Evolutionary conservation across 2,113 vertebrate species (phyloP), one percentile per base, ranked within the genome.

Genomic region (Nibea albiflora): DNA sequence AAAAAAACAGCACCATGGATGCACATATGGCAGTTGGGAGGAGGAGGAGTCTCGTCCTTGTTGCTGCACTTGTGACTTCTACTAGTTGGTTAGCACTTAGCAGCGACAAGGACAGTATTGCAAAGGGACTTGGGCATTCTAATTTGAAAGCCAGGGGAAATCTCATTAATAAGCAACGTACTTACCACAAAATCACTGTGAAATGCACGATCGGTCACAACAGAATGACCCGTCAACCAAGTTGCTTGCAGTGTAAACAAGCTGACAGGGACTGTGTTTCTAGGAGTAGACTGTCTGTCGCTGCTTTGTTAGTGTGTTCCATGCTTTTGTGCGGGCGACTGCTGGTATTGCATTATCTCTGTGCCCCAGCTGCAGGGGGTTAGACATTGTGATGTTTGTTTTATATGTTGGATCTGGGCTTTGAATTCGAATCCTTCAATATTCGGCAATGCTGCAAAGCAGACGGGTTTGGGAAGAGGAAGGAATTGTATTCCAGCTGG

Each of bases 191-290:
- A 57, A 57, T 31, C 47, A 31, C 64, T 31, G 2, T 56, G 10
- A 47, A 35, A 35, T 35, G 31, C 31, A 69, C 5, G 7, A 62
- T 57, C 1, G 22, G 56, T 66, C 73, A 70, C 42, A 69, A 20
- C 20, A 60, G 14, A 57, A 17, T 28, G 76, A 71, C 71, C 77
- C 16, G 19, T 78, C 31, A 14, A 22, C 35, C 22, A 20, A 3
- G 82, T 88, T 91, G 89, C 47, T 84, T 89, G 74, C 88, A 86
- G 88, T 90, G 89, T 89, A 87, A 87, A 81, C 73, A 70, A 68
- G 81, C 79, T 54, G 57, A 47, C 14, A 70, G 73, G 66, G 72
- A 50, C 66, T 78, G 50, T 76, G 75, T 81, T 85, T 85, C 47
- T 80, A 68, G 81, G 54, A 61, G 42, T 62, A 69, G 76, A 83